Conservation (phyloP, 2,113 vertebrate species). For the Cyanistes caeruleus region DNA sequence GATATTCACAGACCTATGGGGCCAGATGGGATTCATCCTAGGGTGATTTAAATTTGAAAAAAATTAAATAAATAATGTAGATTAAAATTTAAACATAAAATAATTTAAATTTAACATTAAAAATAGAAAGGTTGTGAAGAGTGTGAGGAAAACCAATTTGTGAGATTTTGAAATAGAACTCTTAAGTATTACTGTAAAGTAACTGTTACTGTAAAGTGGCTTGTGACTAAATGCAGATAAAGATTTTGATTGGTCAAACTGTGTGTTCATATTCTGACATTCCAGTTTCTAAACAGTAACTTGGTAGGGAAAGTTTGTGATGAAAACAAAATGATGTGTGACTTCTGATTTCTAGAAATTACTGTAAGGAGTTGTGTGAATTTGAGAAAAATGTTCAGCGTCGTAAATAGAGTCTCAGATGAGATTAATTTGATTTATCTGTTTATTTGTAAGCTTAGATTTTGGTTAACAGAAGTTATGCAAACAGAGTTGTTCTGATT, state of each 20-base stretch:
- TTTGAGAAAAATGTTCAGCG: not conserved
- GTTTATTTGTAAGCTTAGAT: not conserved
- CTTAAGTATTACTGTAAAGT: not conserved
- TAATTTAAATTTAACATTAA: not conserved
- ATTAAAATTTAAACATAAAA: not conserved
- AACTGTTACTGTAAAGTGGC: not conserved
- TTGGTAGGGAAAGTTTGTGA: not conserved
- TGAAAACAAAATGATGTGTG: not conserved
- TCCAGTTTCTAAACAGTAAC: not conserved
- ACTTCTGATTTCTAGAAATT: not conserved
- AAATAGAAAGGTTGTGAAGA: not conserved
- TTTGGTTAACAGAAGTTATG: not conserved
- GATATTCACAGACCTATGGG: not conserved
- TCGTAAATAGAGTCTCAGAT: not conserved
- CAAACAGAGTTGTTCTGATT: not conserved
- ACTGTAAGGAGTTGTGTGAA: not conserved
- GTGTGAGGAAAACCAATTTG: not conserved
- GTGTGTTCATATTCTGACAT: rapidly evolving
- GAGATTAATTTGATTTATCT: not conserved
- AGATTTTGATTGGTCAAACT: rapidly evolving
- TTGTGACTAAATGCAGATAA: not conserved
- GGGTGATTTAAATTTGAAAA: not conserved
- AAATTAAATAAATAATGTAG: too few species aligned
- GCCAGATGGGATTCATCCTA: not conserved
- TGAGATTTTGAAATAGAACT: not conserved